These are phyloP conservation scores for Sclerodermus sp. DNA, from an alignment of 2,888 invertebrate species.

Conservation along the genomic window DNA sequence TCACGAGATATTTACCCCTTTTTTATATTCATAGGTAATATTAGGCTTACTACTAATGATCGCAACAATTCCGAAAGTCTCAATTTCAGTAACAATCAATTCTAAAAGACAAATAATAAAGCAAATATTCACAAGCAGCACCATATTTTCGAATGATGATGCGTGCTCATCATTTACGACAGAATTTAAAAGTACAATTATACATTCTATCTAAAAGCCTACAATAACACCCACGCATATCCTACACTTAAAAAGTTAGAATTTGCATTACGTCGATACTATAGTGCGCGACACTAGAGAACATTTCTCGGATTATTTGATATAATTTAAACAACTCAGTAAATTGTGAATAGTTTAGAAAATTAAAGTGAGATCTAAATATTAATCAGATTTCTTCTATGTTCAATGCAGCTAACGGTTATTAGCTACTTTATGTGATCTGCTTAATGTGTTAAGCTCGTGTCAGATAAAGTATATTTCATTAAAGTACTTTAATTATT, in stretches of 20 bases:
- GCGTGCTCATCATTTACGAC: conserved; percentile 5
- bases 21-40: conserved; percentile 43
- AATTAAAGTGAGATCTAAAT: no score
- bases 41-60: conserved; percentile 41
- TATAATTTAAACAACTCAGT: no score
- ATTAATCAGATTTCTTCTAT: no score
- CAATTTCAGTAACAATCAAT: conserved; percentile 1
- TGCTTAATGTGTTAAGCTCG: no score
- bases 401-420: no score
- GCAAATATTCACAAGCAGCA: conserved; percentile 14
- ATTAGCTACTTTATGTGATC: no score
- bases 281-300: neutral
- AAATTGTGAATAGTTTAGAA: no score
- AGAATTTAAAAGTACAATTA: neutral
- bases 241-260: neutral
- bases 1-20: conserved; percentile 36
- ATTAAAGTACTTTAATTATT: conserved; percentile 37
- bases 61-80: conserved; percentile 30
- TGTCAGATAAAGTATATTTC: no score
- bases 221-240: conserved; percentile 6
- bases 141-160: neutral
- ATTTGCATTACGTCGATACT: neutral
- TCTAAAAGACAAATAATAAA: conserved; percentile 16
- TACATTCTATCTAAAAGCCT: neutral
- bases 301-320: no score